phyloP scores from a whole-genome alignment of 1,140 invertebrate species.

The Hesperophylax magnus region DNA sequence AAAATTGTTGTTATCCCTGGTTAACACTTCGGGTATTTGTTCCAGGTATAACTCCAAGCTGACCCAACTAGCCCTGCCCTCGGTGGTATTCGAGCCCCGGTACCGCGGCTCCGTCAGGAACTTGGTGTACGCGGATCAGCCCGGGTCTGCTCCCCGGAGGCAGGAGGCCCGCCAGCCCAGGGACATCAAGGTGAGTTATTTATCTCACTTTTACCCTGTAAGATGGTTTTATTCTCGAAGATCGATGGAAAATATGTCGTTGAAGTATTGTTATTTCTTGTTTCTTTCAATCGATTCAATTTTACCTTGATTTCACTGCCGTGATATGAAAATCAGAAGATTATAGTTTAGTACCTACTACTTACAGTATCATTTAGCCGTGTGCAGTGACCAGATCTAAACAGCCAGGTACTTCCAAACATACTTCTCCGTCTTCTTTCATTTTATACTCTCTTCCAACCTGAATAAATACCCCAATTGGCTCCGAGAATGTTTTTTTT shows the following conservation, averaged over 20 bases:
- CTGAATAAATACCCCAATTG: too few species aligned
- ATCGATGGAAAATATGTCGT: background rate
- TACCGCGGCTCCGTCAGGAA: constrained; percentile 89
- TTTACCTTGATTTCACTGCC: background rate
- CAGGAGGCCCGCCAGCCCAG: constrained; percentile 83
- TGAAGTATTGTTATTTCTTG: background rate
- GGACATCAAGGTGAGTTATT: constrained; percentile 79
- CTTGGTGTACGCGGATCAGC: constrained; percentile 86
- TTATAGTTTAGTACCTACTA: background rate
- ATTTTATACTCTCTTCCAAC: too few species aligned
- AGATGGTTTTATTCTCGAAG: background rate
- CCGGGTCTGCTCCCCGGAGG: constrained; percentile 78
- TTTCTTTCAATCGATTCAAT: background rate
- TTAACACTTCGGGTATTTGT: too few species aligned
- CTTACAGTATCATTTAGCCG: background rate
- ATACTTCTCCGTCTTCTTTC: too few species aligned
- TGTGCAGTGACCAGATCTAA: background rate
- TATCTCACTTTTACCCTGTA: background rate
- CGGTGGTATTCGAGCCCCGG: constrained; percentile 92
- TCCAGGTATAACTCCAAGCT: constrained; percentile 85
- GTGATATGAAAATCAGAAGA: background rate
- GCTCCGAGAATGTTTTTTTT: too few species aligned
- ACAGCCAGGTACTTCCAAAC: too few species aligned
- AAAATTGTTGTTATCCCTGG: too few species aligned
- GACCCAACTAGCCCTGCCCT: constrained; percentile 85